These are phyloP conservation scores for Zaprionus africanus DNA, from an alignment of 1,140 invertebrate genomes.

Conservation along the genomic window DNA sequence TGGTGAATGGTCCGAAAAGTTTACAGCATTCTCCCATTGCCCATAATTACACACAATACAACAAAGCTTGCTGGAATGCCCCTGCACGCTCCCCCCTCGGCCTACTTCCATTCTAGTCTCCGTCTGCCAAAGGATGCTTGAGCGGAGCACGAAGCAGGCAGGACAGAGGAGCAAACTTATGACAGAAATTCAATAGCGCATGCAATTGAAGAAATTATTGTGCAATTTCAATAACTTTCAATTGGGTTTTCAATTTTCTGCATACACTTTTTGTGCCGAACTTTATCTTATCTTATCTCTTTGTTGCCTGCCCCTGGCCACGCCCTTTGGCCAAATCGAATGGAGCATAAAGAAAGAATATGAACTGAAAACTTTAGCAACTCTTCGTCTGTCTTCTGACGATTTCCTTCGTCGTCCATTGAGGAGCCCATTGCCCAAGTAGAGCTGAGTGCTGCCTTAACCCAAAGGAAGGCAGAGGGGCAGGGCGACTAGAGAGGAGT, in stretches of 20 bases:
- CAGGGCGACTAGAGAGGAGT: background rate
- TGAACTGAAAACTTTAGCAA: slow-evolving; percentile 71
- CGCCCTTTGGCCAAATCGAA: slow-evolving; percentile 29
- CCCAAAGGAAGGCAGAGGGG: background rate
- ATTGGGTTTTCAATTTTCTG: slow-evolving; percentile 81
- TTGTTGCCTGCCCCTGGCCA: slow-evolving; percentile 30
- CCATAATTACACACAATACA: slow-evolving; percentile 50
- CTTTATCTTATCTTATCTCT: slow-evolving; percentile 69
- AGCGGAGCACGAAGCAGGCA: background rate
- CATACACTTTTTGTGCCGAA: slow-evolving; percentile 65
- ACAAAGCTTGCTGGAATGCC: slow-evolving; percentile 28
- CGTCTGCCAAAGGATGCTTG: slow-evolving; percentile 15
- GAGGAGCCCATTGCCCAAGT: slow-evolving; percentile 44
- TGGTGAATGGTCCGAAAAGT: slow-evolving; percentile 40
- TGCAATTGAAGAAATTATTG: slow-evolving; percentile 82
- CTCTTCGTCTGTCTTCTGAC: slow-evolving; percentile 48
- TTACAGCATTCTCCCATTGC: slow-evolving; percentile 34
- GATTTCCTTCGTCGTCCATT: slow-evolving; percentile 56
- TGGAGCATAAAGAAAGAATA: slow-evolving; percentile 60
- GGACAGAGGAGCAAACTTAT: slow-evolving; percentile 53
- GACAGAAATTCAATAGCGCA: slow-evolving; percentile 80
- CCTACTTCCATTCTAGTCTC: background rate
- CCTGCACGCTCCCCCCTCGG: no score
- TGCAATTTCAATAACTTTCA: slow-evolving; percentile 83
- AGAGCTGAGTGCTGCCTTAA: slow-evolving; percentile 43